These are phyloP conservation scores for Panurus biarmicus DNA, from an alignment of 2,113 vertebrate genomes.

Conservation along the genomic window DNA sequence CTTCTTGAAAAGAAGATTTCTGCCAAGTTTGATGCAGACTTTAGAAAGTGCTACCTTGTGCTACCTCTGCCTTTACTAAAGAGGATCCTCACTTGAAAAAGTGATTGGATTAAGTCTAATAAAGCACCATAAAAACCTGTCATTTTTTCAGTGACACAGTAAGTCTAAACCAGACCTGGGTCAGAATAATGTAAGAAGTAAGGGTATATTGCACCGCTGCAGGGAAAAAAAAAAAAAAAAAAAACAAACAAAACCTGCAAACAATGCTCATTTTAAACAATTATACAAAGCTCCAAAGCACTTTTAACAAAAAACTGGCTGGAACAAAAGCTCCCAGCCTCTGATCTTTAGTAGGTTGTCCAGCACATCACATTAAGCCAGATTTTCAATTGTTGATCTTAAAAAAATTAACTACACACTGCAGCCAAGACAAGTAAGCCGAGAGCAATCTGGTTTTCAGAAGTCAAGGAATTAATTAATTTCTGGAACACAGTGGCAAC, in stretches of 20 bases:
- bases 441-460: not conserved
- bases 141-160: not conserved
- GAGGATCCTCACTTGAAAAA: not conserved
- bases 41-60: not conserved
- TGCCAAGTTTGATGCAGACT: not conserved
- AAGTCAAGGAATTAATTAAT: not conserved
- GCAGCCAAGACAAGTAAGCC: not conserved
- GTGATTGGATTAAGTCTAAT: not conserved
- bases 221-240: not conserved
- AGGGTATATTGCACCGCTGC: not conserved
- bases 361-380: not conserved
- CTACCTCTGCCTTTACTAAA: not conserved
- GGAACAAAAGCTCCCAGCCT: not conserved
- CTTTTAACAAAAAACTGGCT: not conserved
- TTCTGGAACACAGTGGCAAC: not conserved
- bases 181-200: not conserved
- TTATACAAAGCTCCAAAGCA: not conserved
- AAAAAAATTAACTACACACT: not conserved
- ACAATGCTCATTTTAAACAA: not conserved
- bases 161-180: not conserved
- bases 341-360: not conserved
- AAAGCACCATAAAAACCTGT: not conserved
- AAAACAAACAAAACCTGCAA: too few relatives aligned
- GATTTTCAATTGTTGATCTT: not conserved
- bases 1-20: not conserved